Conservation (phyloP, 2,888 invertebrate genomes). For the Limnephilus lunatus region DNA sequence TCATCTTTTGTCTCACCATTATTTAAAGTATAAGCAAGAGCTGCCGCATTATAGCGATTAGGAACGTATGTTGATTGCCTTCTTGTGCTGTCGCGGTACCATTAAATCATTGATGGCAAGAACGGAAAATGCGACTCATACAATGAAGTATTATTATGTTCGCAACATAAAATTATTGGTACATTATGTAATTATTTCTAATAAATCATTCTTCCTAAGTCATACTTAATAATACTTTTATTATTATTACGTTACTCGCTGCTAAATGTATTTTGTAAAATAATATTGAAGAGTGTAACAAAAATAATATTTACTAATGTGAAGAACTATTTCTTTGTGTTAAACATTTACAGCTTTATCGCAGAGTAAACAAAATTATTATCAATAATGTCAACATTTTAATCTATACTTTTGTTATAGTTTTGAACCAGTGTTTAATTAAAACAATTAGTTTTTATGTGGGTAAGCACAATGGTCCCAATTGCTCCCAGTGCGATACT, state of each 20-base stretch:
- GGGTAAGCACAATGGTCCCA: no score
- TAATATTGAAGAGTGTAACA: background rate
- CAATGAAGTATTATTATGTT: background rate
- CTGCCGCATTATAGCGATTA: no score
- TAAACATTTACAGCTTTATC: background rate
- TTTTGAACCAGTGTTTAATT: background rate
- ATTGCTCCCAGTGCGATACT: no score
- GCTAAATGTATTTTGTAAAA: background rate
- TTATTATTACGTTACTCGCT: background rate
- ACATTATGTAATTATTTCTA: background rate
- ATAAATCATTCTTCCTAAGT: background rate
- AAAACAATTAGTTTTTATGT: no score
- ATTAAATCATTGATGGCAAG: background rate
- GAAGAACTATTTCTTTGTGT: no score
- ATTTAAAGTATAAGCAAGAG: no score
- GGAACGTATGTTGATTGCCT: no score
- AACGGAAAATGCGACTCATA: background rate
- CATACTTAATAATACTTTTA: background rate
- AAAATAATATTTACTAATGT: no score
- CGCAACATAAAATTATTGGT: background rate
- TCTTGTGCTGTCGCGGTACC: no score
- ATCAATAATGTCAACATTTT: background rate
- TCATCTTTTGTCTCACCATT: no score
- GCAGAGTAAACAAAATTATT: background rate
- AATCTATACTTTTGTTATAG: background rate